Base-by-base conservation (phyloP, 2,797 vertebrate species). In the Paedocypris micromegethes region DNA sequence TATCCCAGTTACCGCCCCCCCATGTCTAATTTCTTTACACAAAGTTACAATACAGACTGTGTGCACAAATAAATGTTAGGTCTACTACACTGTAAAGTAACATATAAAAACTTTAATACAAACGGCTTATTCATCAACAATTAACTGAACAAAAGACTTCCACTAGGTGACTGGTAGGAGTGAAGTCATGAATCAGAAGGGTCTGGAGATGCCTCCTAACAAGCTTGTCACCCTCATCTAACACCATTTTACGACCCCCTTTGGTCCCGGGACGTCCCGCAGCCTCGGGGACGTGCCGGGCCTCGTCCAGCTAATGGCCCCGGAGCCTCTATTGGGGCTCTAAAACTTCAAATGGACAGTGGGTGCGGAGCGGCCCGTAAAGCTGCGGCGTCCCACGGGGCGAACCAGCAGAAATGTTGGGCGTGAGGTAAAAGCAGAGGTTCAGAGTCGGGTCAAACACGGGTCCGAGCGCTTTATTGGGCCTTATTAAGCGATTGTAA, bases 331-430 rank as follows among this genome's bases (percentile, higher is more conserved):
- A 75, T 72, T 67, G 66, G 49, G 53, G 72, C 76, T 70, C 72
- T 69, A 70, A 66, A 82, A 72, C 72, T 82, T 41, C 80, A 75
- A 84, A 78, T 81, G 37, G 80, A 83, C 86, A 72, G 71, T 76
- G 68, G 72, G 57, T 23, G 68, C 65, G 68, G 73, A 45, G 49
- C 9, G 68, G 59, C 68, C 52, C 68, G 68, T 77, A 78, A 81
- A 79, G 46, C 39, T 3, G 38, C 70, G 68, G 60, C 55, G 73
- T 75, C 76, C 72, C 78, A 74, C 74, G 78, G 74, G 72, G 73
- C 48, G 71, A 75, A 75, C 5, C 54, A 72, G 53, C 58, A 69
- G 52, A 72, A 71, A 61, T 64, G 58, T 55, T 75, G 67, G 60
- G 66, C 66, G 23, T 64, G 66, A 75, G 74, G 72, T 73, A 72